A percentile compares a stretch with the other conserved stretches of the same genome.
These are phyloP conservation scores for Dryocosmus kuriphilus DNA, from an alignment of 2,888 invertebrate species.

Conservation along the genomic window DNA sequence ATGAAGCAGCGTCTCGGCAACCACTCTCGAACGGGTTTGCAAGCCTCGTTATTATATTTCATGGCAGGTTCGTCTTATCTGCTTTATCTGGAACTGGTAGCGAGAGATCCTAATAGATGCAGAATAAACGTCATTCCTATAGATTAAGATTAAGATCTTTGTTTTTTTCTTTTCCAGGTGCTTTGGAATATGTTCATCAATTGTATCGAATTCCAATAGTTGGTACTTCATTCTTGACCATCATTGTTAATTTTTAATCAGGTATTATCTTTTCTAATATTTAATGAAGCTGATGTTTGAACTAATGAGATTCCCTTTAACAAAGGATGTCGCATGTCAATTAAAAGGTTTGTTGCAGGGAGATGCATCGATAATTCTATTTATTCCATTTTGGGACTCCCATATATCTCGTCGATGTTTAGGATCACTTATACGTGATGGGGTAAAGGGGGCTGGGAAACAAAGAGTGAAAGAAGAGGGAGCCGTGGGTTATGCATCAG, in stretches of 20 bases:
- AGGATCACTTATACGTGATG: slow-evolving; percentile 11
- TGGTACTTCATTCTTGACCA: slow-evolving; percentile 7
- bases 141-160: slow-evolving; percentile 15
- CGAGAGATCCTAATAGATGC: slow-evolving; percentile 19
- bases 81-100: slow-evolving; percentile 47
- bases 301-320: slow-evolving; percentile 62
- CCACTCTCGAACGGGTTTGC: slow-evolving; percentile 49
- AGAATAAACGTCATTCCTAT: slow-evolving; percentile 15
- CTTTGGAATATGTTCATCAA: slow-evolving; percentile 14
- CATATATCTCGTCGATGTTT: slow-evolving; percentile 26
- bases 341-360: slow-evolving; percentile 69
- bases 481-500: slow-evolving; percentile 45
- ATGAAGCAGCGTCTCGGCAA: slow-evolving; percentile 50
- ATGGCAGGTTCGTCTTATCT: slow-evolving; percentile 49
- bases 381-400: slow-evolving; percentile 66
- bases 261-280: background rate
- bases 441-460: slow-evolving; percentile 5
- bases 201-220: background rate
- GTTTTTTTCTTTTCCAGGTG: background rate
- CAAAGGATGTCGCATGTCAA: slow-evolving; percentile 71
- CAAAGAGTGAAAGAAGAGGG: slow-evolving; percentile 35
- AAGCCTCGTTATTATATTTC: slow-evolving; percentile 60
- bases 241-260: too few species aligned
- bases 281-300: slow-evolving; percentile 52
- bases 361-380: slow-evolving; percentile 68